Percentiles rank a stretch among this genome's conserved stretches.
These are phyloP conservation scores for Lamproptera curius DNA, from an alignment of 2,888 invertebrate genomes.

Conservation along the genomic window DNA sequence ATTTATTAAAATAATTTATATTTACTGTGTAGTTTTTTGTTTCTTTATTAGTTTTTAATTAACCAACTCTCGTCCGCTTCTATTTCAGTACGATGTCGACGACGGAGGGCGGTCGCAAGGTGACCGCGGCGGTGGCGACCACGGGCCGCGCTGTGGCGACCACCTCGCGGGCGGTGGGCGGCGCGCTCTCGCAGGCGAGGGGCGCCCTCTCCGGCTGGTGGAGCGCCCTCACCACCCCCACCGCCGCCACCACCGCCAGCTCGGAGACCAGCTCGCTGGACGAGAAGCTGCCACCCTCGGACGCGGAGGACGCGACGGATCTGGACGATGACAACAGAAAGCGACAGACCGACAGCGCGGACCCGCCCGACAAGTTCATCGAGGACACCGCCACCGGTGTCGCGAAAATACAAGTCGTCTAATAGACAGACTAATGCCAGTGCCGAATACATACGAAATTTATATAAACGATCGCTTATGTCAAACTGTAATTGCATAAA, in stretches of 20 bases:
- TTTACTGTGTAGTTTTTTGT: too few relatives aligned
- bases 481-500: too few relatives aligned
- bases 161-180: conserved; percentile 79
- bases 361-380: conserved; percentile 56
- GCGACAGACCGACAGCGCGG: conserved; percentile 21
- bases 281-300: conserved; percentile 31
- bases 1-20: too few relatives aligned
- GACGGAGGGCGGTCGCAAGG: conserved; percentile 94
- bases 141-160: conserved; percentile 92
- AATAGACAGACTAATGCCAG: too few relatives aligned
- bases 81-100: conserved; percentile 92
- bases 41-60: neutral
- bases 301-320: conserved; percentile 39
- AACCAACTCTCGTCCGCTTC: neutral
- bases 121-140: conserved; percentile 94
- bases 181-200: conserved; percentile 91
- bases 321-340: conserved; percentile 26
- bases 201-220: conserved; percentile 93
- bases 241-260: conserved; percentile 29
- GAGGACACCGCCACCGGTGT: conserved; percentile 42
- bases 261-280: conserved; percentile 26
- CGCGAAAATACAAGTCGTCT: conserved; percentile 53
- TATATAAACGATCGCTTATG: too few relatives aligned
- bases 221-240: conserved; percentile 75
- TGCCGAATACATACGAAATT: conserved; percentile 18